Conservation (phyloP, 2,888 invertebrate genomes). For the Limnephilus lunatus region DNA sequence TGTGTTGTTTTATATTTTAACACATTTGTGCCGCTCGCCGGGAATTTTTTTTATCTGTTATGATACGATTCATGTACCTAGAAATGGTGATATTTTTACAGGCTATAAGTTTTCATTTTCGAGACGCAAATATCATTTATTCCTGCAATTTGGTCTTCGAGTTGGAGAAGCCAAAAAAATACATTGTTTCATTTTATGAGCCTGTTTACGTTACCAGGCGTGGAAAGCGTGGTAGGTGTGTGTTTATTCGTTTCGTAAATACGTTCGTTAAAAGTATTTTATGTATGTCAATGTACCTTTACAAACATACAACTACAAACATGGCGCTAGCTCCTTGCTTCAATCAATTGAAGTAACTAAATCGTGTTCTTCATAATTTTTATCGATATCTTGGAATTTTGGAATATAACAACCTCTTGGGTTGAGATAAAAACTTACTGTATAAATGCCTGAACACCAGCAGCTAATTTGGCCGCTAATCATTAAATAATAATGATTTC, state of each 20-base stretch:
- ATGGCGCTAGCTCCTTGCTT: not conserved
- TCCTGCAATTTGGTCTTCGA: not conserved
- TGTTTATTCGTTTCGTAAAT: conserved; percentile 2
- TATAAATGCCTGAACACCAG: not conserved
- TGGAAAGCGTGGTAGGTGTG: not conserved
- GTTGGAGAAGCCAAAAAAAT: not conserved
- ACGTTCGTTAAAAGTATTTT: not conserved
- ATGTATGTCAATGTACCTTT: not conserved
- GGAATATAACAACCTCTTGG: not conserved
- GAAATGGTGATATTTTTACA: not conserved
- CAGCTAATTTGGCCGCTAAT: not conserved
- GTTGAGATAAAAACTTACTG: not conserved
- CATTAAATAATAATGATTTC: not conserved
- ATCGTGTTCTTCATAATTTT: not conserved
- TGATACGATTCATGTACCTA: not conserved
- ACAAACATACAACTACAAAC: not conserved
- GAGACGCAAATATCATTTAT: conserved; percentile 2
- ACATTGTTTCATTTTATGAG: conserved; percentile 2
- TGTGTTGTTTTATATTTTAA: not conserved
- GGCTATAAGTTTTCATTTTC: not conserved
- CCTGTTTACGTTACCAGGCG: not conserved
- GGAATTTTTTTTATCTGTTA: not conserved
- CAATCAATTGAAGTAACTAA: not conserved
- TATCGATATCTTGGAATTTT: not conserved
- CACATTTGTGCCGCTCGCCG: not conserved